Evolutionary conservation across 1,140 invertebrate species (phyloP), one percentile per base, ranked within the genome.

Genomic region (Atopsyche davidsoni): DNA sequence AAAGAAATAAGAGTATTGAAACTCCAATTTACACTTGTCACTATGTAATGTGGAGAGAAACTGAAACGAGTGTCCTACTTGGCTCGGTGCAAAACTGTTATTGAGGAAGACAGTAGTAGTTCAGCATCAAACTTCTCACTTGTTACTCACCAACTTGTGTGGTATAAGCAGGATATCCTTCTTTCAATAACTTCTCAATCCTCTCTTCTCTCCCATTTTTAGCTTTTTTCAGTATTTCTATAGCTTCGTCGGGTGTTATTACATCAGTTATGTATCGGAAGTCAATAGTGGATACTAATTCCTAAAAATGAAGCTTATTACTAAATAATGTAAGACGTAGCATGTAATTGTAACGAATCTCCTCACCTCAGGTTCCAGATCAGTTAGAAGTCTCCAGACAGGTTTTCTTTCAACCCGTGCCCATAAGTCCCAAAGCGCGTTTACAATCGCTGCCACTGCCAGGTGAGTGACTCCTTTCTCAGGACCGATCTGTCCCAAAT

Each of bases 391-490:
- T 64, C 85, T 85, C 91, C 91, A 95, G 0, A 96, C 60, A 1
- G 92, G 90, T 72, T 94, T 94, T 2, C 78, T 75, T 62, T 91
- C 83, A 1, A 87, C 72, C 61, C 85, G 80, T 1, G 83, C 89
- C 90, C 91, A 93, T 18, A 95, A 69, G 69, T 96, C 92, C 92
- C 92, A 96, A 1, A 95, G 63, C 4, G 89, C 86, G 69, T 95
- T 96, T 1, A 92, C 65, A 36, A 96, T 80, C 4, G 89, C 92
- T 2, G 87, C 89, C n/a, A 81, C 81, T 0, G 91, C 92, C 45
- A 95, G 69, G 73, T 95, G 91, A 9, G 82, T 81, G 0, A 90
- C 91, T 19, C 92, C 92, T 74, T 94, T 95, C 64, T 95, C 91
- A 18, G 92, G 92, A 6, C 92, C 92, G 45, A 95, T 76, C 88